These are phyloP conservation scores for Drosophila sp. DNA, from an alignment of 1,140 invertebrate genomes.

Conservation along the genomic window DNA sequence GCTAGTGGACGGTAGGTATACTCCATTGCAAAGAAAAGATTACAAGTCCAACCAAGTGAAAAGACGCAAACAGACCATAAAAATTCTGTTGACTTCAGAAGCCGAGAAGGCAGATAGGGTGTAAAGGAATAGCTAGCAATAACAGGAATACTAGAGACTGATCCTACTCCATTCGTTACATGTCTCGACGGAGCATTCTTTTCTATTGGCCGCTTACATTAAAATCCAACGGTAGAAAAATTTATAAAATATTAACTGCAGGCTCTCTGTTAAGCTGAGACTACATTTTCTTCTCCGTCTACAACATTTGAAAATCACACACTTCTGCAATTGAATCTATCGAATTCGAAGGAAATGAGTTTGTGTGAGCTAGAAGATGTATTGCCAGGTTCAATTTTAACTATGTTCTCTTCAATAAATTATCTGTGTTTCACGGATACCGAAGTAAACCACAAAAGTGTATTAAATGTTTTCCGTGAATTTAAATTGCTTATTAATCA, in stretches of 20 bases:
- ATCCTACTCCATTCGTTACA: constrained; percentile 14
- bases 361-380: constrained; percentile 46
- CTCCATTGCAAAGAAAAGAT: constrained; percentile 65
- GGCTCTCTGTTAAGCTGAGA: constrained; percentile 17
- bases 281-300: constrained; percentile 14
- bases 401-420: constrained; percentile 69
- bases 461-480: too few relatives aligned
- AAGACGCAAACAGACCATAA: constrained; percentile 83
- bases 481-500: too few relatives aligned
- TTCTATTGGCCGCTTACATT: constrained; percentile 73
- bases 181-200: constrained; percentile 57
- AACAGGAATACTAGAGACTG: constrained; percentile 27
- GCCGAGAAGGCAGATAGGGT: constrained; percentile 65
- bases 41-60: constrained; percentile 81
- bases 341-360: constrained; percentile 38
- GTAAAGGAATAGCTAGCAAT: constrained; percentile 43
- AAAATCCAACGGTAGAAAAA: constrained; percentile 73
- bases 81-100: constrained; percentile 78
- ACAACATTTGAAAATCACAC: constrained; percentile 67
- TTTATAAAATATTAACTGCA: constrained; percentile 78
- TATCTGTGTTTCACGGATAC: constrained; percentile 35
- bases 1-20: background rate
- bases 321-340: constrained; percentile 46
- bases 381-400: constrained; percentile 69
- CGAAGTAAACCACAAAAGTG: too few relatives aligned